Evolutionary conservation across 2,797 vertebrate species (phyloP), one percentile per base, ranked within the genome.

Genomic region (Lindbergichthys nudifrons): DNA sequence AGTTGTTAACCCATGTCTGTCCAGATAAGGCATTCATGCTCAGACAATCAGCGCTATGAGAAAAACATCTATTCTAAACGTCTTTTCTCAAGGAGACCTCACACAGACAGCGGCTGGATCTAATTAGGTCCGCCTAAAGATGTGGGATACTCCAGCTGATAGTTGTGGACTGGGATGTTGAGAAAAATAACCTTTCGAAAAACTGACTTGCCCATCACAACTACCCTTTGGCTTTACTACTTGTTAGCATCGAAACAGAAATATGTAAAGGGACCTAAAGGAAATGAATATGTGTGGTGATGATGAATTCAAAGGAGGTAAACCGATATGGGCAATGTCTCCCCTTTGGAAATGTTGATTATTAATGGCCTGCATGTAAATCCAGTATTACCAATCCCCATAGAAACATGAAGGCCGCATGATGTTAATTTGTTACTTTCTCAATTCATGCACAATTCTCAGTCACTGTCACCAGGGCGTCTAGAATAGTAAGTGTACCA

Each of bases 1-100:
- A 86, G 80, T 78, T 88, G 81, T 92, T 93, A 92, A 92, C 92
- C 88, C 91, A 86, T 79, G 65, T 87, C 73, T 82, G 52, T 62
- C 87, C 82, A 81, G 80, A 87, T 85, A 75, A 84, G 51, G 56
- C 76, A 85, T 81, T 88, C 82, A 86, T 23, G 69, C 77, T 81
- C 56, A 77, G 90, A 89, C 80, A 85, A 84, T 79, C 56, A 13
- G 48, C 32, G 58, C 56, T 64, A 48, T 66, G 48, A 65, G 48
- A 88, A 89, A 36, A 80, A 81, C 54, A 82, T 80, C 54, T 59
- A 59, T 67, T 79, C 66, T 47, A 46, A 9, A 67, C 76, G 41
- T 60, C 43, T 60, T 47, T 12, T 16, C 65, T 52, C 51, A 11
- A 65, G 32, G 13, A 71, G 64, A 73, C 70, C 52, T 64, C 75